These are phyloP conservation scores for Pseudochromis fuscus DNA, from an alignment of 2,797 vertebrate genomes.

Conservation along the genomic window DNA sequence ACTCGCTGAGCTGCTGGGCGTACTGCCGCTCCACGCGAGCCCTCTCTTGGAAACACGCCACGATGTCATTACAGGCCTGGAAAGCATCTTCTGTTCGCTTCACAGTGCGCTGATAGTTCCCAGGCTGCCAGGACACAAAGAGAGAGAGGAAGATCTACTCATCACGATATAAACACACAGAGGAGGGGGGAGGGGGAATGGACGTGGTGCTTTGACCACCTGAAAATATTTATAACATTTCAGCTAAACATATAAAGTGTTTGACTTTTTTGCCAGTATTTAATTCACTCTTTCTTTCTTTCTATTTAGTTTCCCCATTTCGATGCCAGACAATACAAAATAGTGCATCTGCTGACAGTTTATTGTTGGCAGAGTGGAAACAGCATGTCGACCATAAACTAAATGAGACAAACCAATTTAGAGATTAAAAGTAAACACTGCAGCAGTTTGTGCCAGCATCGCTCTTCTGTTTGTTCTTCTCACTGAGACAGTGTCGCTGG, in stretches of 20 bases:
- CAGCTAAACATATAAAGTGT: neutral
- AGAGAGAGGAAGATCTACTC: slow-evolving; percentile 36
- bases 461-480: neutral
- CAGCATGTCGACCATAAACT: slow-evolving; percentile 6
- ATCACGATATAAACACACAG: slow-evolving; percentile 24
- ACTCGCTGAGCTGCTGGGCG: slow-evolving; percentile 86
- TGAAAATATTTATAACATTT: neutral
- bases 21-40: slow-evolving; percentile 89
- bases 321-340: slow-evolving; percentile 16
- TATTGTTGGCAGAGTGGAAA: slow-evolving; percentile 21
- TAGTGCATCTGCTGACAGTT: slow-evolving; percentile 26
- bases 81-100: slow-evolving; percentile 87
- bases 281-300: neutral
- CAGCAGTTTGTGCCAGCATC: neutral
- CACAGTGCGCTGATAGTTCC: slow-evolving; percentile 87
- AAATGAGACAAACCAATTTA: slow-evolving; percentile 28
- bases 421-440: neutral
- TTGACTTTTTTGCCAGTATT: neutral
- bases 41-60: slow-evolving; percentile 89
- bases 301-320: neutral
- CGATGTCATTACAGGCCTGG: slow-evolving; percentile 88
- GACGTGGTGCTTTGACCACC: neutral
- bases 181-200: neutral
- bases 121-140: slow-evolving; percentile 81
- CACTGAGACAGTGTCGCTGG: too few species aligned